phyloP scores from a whole-genome alignment of 2,113 vertebrate species.

The Carlito syrichta region DNA sequence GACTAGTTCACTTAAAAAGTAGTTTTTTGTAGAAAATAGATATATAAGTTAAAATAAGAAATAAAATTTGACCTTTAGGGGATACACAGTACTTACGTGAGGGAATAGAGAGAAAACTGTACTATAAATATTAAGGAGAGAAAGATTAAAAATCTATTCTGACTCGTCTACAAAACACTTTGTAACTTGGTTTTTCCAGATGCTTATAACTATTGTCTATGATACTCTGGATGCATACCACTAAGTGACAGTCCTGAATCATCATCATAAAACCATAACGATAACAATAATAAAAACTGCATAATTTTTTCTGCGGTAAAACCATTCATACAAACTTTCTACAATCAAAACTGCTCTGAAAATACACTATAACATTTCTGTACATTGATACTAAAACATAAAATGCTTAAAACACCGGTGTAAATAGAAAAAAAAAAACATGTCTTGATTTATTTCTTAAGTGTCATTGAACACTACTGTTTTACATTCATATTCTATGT shows the following conservation, averaged over 20 bases:
- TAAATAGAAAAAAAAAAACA: not conserved
- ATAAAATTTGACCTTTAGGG: conserved; percentile 2
- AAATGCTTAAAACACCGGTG: not conserved
- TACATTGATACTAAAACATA: not conserved
- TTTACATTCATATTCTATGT: not conserved
- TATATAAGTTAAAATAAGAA: not conserved
- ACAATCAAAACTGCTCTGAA: not conserved
- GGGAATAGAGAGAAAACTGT: not conserved
- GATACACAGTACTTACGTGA: not conserved
- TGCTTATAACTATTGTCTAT: not conserved
- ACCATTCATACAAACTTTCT: not conserved
- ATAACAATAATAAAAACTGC: not conserved
- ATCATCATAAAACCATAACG: not conserved
- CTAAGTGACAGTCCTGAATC: not conserved
- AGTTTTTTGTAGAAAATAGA: not conserved
- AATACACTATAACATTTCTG: not conserved
- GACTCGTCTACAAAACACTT: not conserved
- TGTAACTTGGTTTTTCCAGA: not conserved
- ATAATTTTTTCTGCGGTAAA: not conserved
- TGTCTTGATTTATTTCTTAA: not conserved
- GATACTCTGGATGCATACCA: not conserved
- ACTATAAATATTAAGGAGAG: not conserved
- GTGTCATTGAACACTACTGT: not conserved
- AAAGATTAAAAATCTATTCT: not conserved
- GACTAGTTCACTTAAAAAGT: not conserved